Base-by-base conservation (phyloP, 2,888 invertebrate species). In the Lasioglossum figueresi region DNA sequence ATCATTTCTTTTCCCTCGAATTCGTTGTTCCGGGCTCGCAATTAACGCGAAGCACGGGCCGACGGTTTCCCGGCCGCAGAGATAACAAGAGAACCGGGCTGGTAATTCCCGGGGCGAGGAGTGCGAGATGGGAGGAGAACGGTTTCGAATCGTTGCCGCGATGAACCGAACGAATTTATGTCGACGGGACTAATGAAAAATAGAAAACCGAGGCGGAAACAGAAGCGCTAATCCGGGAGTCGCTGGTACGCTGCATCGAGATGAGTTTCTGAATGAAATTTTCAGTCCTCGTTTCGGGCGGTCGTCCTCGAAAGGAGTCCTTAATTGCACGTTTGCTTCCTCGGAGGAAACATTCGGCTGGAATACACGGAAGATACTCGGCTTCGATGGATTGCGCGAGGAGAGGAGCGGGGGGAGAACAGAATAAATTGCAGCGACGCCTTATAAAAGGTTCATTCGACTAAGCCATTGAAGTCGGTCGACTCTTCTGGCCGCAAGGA, bases 211-310 rank as follows among this genome's bases (percentile, higher is more conserved):
- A 4, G 71, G 23, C 66, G 43, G 52, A 63, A 82, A 73, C 43
- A 45, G 76, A 76, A 45, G 75, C 87, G 80, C 66, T 88, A 84
- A 88, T 88, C 82, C 84, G 76, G 76, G 78, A 82, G 72, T 73
- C 40, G 75, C 56, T 27, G 76, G 78, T 56, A 68, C 43, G 82
- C 83, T 52, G 85, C 82, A 77, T 88, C 83, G 85, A 87, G 86
- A 90, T 88, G 90, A 90, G 88, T 89, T 91, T 90, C 89, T 87
- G 86, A 90, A 91, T 91, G 85, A 89, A 91, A 91, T 88, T 89
- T 82, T 88, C 83, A 83, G 83, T 83, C 82, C 19, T 71, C 56
- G 68, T 56, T 66, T 16, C 78, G 77, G 63, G 75, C 75, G 71
- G 66, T 16, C 43, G 37, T 56, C 77, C 79, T 83, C 80, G 73